Conservation (phyloP, 2,797 vertebrate genomes). For the Pogoniulus pusillus region DNA sequence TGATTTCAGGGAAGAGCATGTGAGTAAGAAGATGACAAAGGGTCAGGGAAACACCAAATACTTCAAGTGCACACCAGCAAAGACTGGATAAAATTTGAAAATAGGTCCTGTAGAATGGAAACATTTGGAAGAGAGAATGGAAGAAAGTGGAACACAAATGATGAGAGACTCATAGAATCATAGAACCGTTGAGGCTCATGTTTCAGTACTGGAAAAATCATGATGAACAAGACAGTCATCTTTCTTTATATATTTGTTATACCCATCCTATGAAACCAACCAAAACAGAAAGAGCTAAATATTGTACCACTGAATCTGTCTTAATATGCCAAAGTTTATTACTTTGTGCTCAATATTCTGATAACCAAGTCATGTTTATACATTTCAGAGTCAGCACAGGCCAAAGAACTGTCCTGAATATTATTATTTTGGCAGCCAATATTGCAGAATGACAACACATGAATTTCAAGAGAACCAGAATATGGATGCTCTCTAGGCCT, state of each 20-base stretch:
- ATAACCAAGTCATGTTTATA: neutral
- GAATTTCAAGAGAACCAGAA: neutral
- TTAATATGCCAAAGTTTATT: neutral
- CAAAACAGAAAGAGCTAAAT: neutral
- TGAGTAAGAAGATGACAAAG: conserved; percentile 43
- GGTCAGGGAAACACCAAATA: conserved; percentile 30
- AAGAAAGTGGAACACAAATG: conserved; percentile 33
- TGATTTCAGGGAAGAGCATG: conserved; percentile 21
- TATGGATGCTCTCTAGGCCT: neutral
- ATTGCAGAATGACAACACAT: neutral
- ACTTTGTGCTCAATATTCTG: neutral
- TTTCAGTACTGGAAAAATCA: conserved; percentile 32
- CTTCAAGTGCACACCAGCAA: neutral
- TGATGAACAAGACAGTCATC: neutral
- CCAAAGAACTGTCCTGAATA: neutral
- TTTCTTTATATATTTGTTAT: neutral
- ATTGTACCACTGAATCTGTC: neutral
- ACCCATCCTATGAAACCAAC: neutral
- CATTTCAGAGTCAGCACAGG: neutral
- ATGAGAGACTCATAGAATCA: neutral
- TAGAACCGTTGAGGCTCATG: too few relatives aligned
- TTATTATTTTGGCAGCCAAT: neutral
- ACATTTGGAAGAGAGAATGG: conserved; percentile 15
- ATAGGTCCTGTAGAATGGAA: neutral
- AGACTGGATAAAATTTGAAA: neutral